phyloP scores from a whole-genome alignment of 2,113 vertebrate genomes.

The Entomyzon cyanotis region DNA sequence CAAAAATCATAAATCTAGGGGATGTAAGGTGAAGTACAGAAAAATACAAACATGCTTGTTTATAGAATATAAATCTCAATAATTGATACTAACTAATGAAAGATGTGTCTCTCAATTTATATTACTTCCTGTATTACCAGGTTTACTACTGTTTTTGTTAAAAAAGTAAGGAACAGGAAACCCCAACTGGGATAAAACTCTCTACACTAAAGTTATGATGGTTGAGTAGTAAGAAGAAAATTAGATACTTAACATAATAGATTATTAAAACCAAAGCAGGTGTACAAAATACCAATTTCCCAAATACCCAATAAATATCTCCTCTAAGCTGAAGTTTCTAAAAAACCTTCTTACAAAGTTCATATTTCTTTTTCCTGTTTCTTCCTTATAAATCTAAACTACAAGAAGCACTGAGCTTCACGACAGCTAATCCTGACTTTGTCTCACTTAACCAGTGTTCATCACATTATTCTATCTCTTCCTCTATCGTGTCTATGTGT shows the following conservation, averaged over 20 bases:
- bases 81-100: not conserved
- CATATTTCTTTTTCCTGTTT: not conserved
- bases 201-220: not conserved
- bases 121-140: not conserved
- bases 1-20: not conserved
- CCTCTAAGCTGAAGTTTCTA: not conserved
- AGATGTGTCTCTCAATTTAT: not conserved
- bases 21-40: not conserved
- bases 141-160: not conserved
- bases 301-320: not conserved
- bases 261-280: not conserved
- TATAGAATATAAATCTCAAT: not conserved
- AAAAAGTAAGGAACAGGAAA: not conserved
- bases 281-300: not conserved
- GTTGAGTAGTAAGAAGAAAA: not conserved
- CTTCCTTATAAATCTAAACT: not conserved
- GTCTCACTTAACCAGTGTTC: not conserved
- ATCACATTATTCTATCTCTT: not conserved
- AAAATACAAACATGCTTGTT: not conserved
- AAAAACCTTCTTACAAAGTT: not conserved
- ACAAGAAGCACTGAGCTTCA: no score
- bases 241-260: not conserved
- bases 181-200: not conserved
- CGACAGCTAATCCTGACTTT: not conserved
- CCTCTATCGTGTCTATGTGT: not conserved